phyloP scores from a whole-genome alignment of 1,140 invertebrate genomes.

The Drosophila navojoa region DNA sequence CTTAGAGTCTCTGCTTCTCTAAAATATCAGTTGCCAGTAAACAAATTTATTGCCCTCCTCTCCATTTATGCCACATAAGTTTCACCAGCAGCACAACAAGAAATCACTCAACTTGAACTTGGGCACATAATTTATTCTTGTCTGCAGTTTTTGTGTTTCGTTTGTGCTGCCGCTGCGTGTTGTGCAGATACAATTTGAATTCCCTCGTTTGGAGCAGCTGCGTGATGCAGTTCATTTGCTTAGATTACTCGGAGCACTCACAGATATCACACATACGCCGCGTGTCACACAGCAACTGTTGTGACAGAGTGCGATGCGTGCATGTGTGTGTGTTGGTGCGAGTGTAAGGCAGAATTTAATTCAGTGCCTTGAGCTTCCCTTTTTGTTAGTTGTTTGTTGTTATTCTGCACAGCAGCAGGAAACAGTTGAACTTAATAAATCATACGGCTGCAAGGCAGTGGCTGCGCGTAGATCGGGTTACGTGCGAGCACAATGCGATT shows the following conservation, averaged over 20 bases:
- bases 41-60: too few relatives aligned
- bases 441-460: constrained; percentile 25
- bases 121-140: constrained; percentile 9
- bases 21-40: too few relatives aligned
- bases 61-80: too few relatives aligned
- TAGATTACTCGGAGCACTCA: constrained; percentile 44
- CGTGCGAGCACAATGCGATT: constrained; percentile 14
- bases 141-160: constrained; percentile 4
- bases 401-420: constrained; percentile 23
- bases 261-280: constrained; percentile 55
- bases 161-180: constrained; percentile 30
- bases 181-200: constrained; percentile 59
- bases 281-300: constrained; percentile 39
- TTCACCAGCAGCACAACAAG: not conserved
- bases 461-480: not conserved
- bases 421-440: constrained; percentile 63
- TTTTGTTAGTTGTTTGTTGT: constrained; percentile 30
- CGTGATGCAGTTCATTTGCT: constrained; percentile 32
- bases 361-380: constrained; percentile 26
- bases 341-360: constrained; percentile 32
- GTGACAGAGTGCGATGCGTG: not conserved
- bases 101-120: constrained; percentile 19
- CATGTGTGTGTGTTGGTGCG: not conserved
- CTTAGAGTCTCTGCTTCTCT: too few relatives aligned
- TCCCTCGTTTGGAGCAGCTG: constrained; percentile 23